A percentile compares a stretch with the other conserved stretches of the same genome.
phyloP scores from a whole-genome alignment of 1,140 invertebrate genomes.

The Ceratitis capitata region DNA sequence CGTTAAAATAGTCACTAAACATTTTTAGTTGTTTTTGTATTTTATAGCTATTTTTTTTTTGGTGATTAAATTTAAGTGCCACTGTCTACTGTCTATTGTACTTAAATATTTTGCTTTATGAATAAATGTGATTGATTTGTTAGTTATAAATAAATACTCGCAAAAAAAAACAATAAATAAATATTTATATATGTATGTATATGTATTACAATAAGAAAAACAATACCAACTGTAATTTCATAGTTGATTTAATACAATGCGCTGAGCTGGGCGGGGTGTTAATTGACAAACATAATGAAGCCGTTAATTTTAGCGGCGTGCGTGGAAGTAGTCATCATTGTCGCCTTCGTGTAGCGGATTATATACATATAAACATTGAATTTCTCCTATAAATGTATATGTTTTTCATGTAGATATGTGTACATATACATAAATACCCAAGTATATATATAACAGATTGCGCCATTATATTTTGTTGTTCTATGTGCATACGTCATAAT shows the following conservation, averaged over 20 bases:
- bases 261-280: neutral
- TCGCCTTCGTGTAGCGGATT: neutral
- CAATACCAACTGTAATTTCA: neutral
- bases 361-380: neutral
- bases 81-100: too few species aligned
- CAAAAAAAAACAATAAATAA: neutral
- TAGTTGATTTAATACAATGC: neutral
- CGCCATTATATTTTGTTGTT: too few species aligned
- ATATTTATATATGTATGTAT: neutral
- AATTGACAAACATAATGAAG: neutral
- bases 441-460: too few species aligned
- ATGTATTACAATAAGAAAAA: neutral
- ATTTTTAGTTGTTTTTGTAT: neutral
- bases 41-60: neutral
- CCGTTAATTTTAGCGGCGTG: neutral
- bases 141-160: neutral
- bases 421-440: neutral
- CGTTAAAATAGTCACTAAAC: too few species aligned
- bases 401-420: neutral
- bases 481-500: too few species aligned
- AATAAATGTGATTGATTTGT: slow-evolving; percentile 28
- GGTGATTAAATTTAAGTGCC: neutral
- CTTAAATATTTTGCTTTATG: neutral
- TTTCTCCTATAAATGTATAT: neutral
- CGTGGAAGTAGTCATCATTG: neutral